Conservation (phyloP, 2,888 invertebrate genomes). For the Eupeodes latifasciatus region DNA sequence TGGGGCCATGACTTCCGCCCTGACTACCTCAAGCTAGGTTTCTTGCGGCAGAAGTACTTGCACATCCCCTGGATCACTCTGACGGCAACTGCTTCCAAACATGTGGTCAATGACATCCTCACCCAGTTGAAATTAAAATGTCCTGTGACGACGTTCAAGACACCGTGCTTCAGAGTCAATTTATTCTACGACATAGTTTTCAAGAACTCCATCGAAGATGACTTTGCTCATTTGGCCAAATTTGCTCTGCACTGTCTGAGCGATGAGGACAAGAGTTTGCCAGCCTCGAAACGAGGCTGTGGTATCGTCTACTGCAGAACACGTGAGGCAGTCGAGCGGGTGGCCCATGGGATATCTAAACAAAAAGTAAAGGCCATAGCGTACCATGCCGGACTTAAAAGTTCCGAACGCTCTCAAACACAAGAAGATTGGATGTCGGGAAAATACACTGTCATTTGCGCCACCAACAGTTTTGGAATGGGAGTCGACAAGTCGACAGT, state of each 20-base stretch:
- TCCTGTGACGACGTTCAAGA: constrained; percentile 90
- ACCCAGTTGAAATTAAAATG: constrained; percentile 88
- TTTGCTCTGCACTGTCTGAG: constrained; percentile 89
- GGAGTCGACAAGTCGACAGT: constrained; percentile 98
- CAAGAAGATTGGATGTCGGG: constrained; percentile 98
- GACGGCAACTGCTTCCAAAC: constrained; percentile 95
- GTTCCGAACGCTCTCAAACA: constrained; percentile 89
- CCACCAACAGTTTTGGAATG: constrained; percentile 99
- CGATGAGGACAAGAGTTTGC: constrained; percentile 80
- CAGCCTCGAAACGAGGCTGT: constrained; percentile 85
- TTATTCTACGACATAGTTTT: constrained; percentile 97
- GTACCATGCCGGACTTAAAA: constrained; percentile 95
- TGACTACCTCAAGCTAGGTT: constrained; percentile 95
- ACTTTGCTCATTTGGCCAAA: constrained; percentile 90
- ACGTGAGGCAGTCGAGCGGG: constrained; percentile 93
- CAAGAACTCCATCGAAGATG: constrained; percentile 92
- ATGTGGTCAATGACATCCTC: constrained; percentile 93
- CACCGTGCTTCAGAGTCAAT: constrained; percentile 95
- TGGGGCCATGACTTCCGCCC: constrained; percentile 99
- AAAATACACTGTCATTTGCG: constrained; percentile 94
- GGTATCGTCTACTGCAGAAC: constrained; percentile 98
- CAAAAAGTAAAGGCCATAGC: constrained; percentile 91
- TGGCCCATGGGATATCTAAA: constrained; percentile 90
- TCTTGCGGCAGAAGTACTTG: constrained; percentile 87
- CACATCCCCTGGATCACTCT: constrained; percentile 94